Evolutionary conservation across 1,140 invertebrate genomes (phyloP).

Genomic region (Phthorimaea operculella): DNA sequence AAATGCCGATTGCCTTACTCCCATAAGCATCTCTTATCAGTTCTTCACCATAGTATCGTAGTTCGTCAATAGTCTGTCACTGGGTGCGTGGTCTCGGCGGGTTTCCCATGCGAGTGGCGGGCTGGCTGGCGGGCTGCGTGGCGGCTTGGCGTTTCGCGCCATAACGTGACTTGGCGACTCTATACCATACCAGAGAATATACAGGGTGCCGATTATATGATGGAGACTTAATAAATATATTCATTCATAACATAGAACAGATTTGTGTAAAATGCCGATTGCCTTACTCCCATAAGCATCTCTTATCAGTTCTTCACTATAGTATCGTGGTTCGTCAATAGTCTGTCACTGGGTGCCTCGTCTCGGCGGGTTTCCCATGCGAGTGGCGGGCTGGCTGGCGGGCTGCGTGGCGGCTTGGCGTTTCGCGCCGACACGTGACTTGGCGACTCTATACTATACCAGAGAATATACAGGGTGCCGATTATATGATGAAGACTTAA

Average conservation of each 20-base stretch:
- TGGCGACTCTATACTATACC: conserved; percentile 15
- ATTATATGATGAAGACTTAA: too few species aligned
- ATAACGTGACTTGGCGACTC: conserved; percentile 33
- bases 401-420: conserved; percentile 11
- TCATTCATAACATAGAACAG: too few species aligned
- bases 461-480: neutral
- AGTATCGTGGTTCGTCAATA: neutral
- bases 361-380: conserved; percentile 34
- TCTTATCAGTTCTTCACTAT: too few species aligned
- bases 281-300: too few species aligned
- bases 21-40: too few species aligned
- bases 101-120: conserved; percentile 33
- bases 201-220: too few species aligned
- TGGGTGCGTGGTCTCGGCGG: conserved; percentile 1
- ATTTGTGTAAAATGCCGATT: too few species aligned
- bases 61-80: neutral
- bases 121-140: too few species aligned
- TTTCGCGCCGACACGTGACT: conserved; percentile 44
- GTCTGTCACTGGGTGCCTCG: conserved; percentile 5
- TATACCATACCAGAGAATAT: neutral
- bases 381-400: too few species aligned
- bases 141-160: conserved; percentile 31
- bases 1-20: too few species aligned
- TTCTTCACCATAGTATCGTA: too few species aligned
- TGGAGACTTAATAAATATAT: too few species aligned